Conservation (phyloP, 1,140 invertebrate genomes). For the Maniola jurtina region DNA sequence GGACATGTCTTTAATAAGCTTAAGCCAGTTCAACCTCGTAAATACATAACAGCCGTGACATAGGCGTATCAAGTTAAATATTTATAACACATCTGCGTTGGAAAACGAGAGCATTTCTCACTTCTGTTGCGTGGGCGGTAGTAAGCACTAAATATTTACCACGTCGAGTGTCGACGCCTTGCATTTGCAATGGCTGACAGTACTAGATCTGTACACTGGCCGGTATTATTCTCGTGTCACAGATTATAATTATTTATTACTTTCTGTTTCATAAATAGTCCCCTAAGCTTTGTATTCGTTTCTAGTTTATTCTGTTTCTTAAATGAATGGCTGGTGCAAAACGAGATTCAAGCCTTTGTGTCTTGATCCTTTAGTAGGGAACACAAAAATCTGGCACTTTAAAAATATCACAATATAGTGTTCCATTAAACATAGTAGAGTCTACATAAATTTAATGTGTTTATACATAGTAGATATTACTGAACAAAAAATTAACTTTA, state of each 20-base stretch:
- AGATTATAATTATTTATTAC: conserved; percentile 9
- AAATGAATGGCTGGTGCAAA: background rate
- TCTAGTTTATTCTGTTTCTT: conserved; percentile 5
- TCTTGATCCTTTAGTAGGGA: too few relatives aligned
- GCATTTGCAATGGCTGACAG: conserved; percentile 22
- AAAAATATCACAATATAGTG: too few relatives aligned
- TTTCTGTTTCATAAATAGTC: conserved; percentile 12
- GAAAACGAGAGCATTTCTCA: conserved; percentile 9
- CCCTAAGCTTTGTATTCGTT: conserved; percentile 2
- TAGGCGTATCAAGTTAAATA: conserved; percentile 3
- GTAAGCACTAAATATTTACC: conserved; percentile 19
- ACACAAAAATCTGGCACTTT: too few relatives aligned
- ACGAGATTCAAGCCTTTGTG: too few relatives aligned
- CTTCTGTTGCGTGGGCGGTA: conserved; percentile 21
- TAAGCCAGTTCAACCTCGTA: background rate
- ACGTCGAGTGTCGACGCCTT: conserved; percentile 19
- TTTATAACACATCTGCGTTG: conserved; percentile 7
- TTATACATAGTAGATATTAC: too few relatives aligned
- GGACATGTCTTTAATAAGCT: background rate
- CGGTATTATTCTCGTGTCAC: conserved; percentile 10
- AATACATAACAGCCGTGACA: background rate
- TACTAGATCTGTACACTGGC: conserved; percentile 16
- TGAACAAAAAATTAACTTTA: too few relatives aligned
- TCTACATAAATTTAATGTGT: too few relatives aligned
- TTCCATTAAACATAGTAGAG: too few relatives aligned